Conservation (phyloP, 1,140 invertebrate genomes). For the Adelges cooleyi region DNA sequence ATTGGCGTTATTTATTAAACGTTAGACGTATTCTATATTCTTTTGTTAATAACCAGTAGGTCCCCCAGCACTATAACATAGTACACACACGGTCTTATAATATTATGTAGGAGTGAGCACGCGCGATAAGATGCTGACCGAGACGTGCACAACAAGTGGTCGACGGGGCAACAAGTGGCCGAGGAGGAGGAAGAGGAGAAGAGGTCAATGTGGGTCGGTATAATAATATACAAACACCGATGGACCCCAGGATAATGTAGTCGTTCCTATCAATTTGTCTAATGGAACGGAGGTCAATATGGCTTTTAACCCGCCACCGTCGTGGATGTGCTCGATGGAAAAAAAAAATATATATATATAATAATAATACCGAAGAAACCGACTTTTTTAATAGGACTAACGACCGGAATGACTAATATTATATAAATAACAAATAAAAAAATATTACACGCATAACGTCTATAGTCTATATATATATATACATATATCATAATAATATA, state of each 20-base stretch:
- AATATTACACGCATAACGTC: no score
- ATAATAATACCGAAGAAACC: no score
- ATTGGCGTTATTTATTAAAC: slow-evolving; percentile 23
- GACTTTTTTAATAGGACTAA: no score
- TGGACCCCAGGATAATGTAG: background rate
- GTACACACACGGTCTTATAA: background rate
- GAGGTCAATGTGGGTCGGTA: no score
- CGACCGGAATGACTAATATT: no score
- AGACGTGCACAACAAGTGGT: background rate
- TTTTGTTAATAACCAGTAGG: slow-evolving; percentile 1
- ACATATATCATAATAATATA: no score
- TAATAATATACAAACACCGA: no score
- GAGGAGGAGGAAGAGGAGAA: background rate
- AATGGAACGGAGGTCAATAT: slow-evolving; percentile 21
- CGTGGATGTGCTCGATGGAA: no score
- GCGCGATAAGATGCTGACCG: no score
- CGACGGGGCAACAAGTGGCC: background rate
- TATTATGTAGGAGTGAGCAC: background rate
- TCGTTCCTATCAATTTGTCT: slow-evolving; percentile 17
- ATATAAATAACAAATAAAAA: no score
- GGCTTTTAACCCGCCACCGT: slow-evolving; percentile 16
- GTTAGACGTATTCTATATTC: slow-evolving; percentile 4
- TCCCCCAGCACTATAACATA: background rate
- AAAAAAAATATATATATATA: no score
- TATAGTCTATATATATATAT: no score